Evolutionary conservation across 2,113 vertebrate species (phyloP).

Genomic region (Corapipo altera): DNA sequence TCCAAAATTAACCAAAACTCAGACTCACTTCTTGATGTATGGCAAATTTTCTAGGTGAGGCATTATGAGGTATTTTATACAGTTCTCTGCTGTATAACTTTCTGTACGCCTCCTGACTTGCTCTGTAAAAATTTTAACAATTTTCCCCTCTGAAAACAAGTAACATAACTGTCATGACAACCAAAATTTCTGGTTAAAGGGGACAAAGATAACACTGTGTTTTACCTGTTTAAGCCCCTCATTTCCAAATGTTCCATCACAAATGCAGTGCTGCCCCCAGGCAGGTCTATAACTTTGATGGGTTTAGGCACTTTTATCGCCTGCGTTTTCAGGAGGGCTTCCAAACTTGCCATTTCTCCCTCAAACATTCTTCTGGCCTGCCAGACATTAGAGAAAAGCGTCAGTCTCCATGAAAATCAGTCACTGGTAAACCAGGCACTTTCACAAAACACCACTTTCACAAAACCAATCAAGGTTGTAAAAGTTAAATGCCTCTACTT

Average conservation of each 20-base stretch:
- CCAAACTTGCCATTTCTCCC: slow-evolving; percentile 90
- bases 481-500: background rate
- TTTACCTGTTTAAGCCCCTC: slow-evolving; percentile 84
- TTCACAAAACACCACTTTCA: background rate
- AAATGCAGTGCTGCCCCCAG: slow-evolving; percentile 76
- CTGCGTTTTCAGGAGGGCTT: slow-evolving; percentile 82
- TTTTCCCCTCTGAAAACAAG: background rate
- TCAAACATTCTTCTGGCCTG: slow-evolving; percentile 94
- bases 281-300: slow-evolving; percentile 84
- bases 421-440: background rate
- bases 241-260: slow-evolving; percentile 96
- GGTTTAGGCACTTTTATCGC: slow-evolving; percentile 87
- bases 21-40: background rate
- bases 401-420: background rate
- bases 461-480: background rate
- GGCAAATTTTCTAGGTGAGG: background rate
- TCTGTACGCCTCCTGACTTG: rapidly evolving
- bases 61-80: background rate
- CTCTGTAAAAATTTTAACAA: background rate
- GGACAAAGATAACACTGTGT: background rate
- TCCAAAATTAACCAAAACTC: background rate
- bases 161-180: background rate
- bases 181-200: background rate
- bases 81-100: background rate
- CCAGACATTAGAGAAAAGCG: background rate